These are phyloP conservation scores for Falco cherrug DNA, from an alignment of 2,797 vertebrate genomes.

Conservation along the genomic window DNA sequence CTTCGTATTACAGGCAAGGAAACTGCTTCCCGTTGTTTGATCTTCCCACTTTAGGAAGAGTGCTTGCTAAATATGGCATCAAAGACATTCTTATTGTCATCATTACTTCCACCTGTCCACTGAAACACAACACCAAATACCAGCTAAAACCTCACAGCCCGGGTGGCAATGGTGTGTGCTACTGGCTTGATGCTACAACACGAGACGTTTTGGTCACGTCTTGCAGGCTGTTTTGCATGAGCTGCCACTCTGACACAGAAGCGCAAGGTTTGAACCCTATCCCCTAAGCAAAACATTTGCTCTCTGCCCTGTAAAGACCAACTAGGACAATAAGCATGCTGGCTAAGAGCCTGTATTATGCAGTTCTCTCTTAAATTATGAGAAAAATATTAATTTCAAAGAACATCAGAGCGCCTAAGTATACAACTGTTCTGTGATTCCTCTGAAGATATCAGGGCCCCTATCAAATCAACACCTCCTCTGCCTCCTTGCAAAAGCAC, in stretches of 20 bases:
- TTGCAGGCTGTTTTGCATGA: neutral
- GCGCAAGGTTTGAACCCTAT: neutral
- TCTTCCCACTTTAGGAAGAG: conserved; percentile 10
- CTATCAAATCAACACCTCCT: neutral
- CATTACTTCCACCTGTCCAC: conserved; percentile 48
- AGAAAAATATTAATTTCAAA: neutral
- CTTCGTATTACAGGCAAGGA: neutral
- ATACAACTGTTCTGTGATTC: neutral
- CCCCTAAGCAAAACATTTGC: neutral
- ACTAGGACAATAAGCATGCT: neutral
- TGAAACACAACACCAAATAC: conserved; percentile 53
- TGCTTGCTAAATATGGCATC: conserved; percentile 25
- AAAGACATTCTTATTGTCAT: conserved; percentile 40
- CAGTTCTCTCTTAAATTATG: neutral
- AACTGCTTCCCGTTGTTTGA: conserved; percentile 49
- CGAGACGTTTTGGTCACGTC: accelerated
- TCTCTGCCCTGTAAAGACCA: neutral
- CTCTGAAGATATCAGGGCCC: neutral
- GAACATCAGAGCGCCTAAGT: neutral
- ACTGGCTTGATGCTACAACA: neutral
- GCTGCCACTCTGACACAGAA: neutral
- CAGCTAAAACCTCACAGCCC: neutral
- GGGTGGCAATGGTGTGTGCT: neutral
- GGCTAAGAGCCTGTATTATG: neutral
- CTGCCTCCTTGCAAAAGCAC: neutral